Evolutionary conservation across 2,888 invertebrate species (phyloP).

Genomic region (Adelognathus sp.): DNA sequence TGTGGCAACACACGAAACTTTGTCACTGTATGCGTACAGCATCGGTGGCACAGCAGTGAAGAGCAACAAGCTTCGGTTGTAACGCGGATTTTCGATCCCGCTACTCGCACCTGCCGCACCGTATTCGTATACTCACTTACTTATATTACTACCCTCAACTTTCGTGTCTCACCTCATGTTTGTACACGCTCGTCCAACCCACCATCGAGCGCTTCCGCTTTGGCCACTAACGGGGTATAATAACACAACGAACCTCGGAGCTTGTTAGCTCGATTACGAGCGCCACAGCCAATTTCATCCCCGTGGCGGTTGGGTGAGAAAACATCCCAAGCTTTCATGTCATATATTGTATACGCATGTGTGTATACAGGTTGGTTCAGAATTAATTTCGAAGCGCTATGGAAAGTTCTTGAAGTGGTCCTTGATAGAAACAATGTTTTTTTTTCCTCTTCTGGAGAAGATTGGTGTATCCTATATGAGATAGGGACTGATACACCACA

Average conservation of each 20-base stretch:
- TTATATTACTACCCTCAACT: constrained; percentile 42
- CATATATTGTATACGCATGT: neutral
- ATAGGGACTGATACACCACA: too few species aligned
- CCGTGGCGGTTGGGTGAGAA: neutral
- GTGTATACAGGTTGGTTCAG: neutral
- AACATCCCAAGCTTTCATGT: constrained; percentile 41
- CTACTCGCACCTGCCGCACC: constrained; percentile 27
- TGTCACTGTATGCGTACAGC: neutral
- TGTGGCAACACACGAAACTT: neutral
- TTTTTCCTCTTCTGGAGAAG: too few species aligned
- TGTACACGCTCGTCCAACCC: constrained; percentile 21
- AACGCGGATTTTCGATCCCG: constrained; percentile 11
- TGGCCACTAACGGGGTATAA: neutral
- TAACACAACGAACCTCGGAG: constrained; percentile 21
- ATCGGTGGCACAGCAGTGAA: neutral
- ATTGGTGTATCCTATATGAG: too few species aligned
- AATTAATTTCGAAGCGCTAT: neutral
- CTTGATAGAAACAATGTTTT: too few species aligned
- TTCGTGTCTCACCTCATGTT: constrained; percentile 43
- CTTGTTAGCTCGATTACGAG: constrained; percentile 42
- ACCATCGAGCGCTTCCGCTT: neutral
- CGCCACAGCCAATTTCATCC: constrained; percentile 13
- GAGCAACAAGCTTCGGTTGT: neutral
- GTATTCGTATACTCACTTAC: constrained; percentile 48
- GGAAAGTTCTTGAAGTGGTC: neutral